phyloP scores from a whole-genome alignment of 2,113 vertebrate species.

The Sebastes schlegelii region DNA sequence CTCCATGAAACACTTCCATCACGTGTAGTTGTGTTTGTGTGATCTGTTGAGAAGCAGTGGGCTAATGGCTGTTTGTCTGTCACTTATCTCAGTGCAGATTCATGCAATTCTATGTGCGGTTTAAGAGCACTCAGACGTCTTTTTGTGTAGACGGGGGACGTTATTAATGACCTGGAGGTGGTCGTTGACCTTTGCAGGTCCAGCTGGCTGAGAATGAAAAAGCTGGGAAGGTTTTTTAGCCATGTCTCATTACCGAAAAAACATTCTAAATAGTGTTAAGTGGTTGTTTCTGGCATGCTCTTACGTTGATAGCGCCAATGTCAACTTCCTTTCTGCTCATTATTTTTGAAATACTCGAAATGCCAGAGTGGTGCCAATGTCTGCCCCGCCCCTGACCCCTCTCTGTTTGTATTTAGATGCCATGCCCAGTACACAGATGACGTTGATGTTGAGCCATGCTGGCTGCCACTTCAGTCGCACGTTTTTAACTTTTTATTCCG shows the following conservation, averaged over 20 bases:
- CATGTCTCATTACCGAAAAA: conserved; percentile 3
- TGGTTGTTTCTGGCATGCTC: conserved; percentile 30
- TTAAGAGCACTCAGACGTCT: neutral
- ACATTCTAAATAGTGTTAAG: conserved; percentile 21
- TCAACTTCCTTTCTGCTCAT: conserved; percentile 29
- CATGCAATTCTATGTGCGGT: conserved; percentile 1
- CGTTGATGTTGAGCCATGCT: conserved; percentile 6
- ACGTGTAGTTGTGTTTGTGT: conserved; percentile 1
- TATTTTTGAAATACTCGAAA: conserved; percentile 41
- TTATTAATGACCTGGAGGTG: conserved; percentile 15
- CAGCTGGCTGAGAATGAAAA: conserved; percentile 5
- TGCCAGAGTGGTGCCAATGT: conserved; percentile 5
- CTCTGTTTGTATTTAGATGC: conserved; percentile 33
- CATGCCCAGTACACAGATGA: conserved; percentile 15
- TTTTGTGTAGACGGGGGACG: neutral
- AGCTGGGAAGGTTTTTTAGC: conserved; percentile 6
- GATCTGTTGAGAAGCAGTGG: neutral
- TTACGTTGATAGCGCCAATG: neutral
- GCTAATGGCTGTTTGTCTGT: conserved; percentile 9
- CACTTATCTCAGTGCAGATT: conserved; percentile 28
- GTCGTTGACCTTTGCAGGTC: conserved; percentile 13
- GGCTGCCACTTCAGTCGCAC: conserved; percentile 20
- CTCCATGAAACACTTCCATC: neutral
- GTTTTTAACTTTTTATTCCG: conserved; percentile 13
- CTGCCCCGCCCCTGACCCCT: neutral